Evolutionary conservation across 1,140 invertebrate genomes (phyloP), one percentile per base, ranked within the genome.

Genomic region (Pogonognathellus flavescens): DNA sequence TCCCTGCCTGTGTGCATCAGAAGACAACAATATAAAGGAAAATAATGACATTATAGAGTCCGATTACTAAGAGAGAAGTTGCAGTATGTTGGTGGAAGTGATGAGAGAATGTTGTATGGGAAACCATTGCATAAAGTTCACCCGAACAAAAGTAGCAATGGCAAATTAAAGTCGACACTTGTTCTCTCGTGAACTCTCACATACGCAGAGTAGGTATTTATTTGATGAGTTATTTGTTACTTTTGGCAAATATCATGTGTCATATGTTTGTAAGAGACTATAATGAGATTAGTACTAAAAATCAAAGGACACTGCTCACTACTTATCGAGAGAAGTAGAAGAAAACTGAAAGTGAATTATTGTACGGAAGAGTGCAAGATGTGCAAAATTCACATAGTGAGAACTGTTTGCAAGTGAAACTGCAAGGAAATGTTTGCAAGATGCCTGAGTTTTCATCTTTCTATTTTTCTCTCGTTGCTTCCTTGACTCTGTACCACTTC

Each of bases 311-410:
- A 31, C 11, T 57, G 53, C 9, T n/a, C n/a, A 57, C 53, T 14
- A 57, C 11, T 57, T 14, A 57, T 57, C 53, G 53, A 53, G 82
- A 80, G 49, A 41, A 84, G 62, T 14, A 55, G 82, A 80, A 82
- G 53, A 80, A 84, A 83, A 60, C 76, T 84, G 55, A 55, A 88
- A 86, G 83, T 88, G 87, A 88, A 84, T 88, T 86, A 88, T 88
- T 86, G 53, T 50, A 72, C 22, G 53, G 83, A 18, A 83, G 86
- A 88, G 80, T 84, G 82, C 76, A 82, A 88, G 57, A 53, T 52
- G 55, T 55, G 62, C 41, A 82, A 83, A 85, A 84, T 72, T 84
- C 80, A 83, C 55, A 62, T 62, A 84, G 31, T 41, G 50, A 50
- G 52, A 82, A 25, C 20, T 80, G 53, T 76, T 86, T 25, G 50